These are phyloP conservation scores for Nylanderia fulva DNA, from an alignment of 1,140 invertebrate species.

Conservation along the genomic window DNA sequence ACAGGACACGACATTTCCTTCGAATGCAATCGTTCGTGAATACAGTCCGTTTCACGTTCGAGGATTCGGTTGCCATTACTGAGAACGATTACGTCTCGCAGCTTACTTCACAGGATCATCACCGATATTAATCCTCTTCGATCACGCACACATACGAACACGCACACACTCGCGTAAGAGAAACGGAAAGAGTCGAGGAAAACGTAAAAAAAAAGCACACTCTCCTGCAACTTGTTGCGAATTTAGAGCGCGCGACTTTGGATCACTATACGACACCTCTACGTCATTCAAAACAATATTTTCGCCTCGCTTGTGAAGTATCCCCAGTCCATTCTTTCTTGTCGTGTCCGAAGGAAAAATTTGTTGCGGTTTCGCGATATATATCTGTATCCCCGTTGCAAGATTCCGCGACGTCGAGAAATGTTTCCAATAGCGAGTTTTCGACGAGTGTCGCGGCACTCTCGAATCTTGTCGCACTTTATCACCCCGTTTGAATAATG, in stretches of 20 bases:
- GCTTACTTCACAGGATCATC: slow-evolving; percentile 5
- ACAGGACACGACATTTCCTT: slow-evolving; percentile 15
- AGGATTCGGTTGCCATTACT: slow-evolving; percentile 18
- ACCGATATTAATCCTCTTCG: slow-evolving; percentile 32
- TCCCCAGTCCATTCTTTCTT: background rate
- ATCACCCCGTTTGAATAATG: background rate
- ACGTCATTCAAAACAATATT: background rate
- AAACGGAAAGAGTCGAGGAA: background rate
- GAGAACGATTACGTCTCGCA: background rate
- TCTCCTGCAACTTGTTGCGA: slow-evolving; percentile 53
- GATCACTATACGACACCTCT: background rate
- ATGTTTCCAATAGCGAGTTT: background rate
- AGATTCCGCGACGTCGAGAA: background rate
- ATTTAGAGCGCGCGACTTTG: background rate
- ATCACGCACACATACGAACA: slow-evolving; percentile 38
- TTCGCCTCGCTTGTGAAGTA: background rate
- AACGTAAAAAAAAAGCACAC: background rate
- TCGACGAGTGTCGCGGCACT: background rate
- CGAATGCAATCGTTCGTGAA: slow-evolving; percentile 27
- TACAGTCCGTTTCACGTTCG: background rate
- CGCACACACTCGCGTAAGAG: slow-evolving; percentile 47
- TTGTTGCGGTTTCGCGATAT: too few species aligned
- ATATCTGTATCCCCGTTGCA: background rate
- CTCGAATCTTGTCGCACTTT: background rate
- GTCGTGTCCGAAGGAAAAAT: background rate